Evolutionary conservation across 1,140 invertebrate genomes (phyloP).

Genomic region (Pseudomyrmex gracilis): DNA sequence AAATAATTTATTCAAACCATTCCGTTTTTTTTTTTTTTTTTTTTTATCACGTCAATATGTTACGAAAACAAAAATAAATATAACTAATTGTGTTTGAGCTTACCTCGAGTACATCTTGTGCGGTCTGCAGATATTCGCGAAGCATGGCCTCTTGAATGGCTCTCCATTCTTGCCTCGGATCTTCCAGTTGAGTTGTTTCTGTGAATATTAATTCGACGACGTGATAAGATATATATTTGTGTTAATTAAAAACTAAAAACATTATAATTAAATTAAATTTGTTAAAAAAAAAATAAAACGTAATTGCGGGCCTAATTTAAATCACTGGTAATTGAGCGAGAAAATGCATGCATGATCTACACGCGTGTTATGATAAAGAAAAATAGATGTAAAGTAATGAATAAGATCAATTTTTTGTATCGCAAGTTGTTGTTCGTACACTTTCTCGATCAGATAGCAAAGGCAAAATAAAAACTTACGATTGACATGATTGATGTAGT

Average conservation of each 20-base stretch:
- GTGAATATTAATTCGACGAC: constrained; percentile 72
- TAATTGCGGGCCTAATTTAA: background rate
- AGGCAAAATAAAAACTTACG: constrained; percentile 89
- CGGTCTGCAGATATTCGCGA: constrained; percentile 97
- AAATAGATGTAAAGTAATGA: background rate
- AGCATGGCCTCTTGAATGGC: constrained; percentile 98
- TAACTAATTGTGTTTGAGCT: constrained; percentile 78
- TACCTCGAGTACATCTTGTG: constrained; percentile 97
- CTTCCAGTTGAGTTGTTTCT: constrained; percentile 98
- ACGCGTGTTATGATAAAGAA: background rate
- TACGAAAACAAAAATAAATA: background rate
- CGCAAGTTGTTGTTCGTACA: background rate
- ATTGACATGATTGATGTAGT: constrained; percentile 98
- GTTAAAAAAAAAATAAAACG: too few species aligned
- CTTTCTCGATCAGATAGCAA: constrained; percentile 45
- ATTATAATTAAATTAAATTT: too few species aligned
- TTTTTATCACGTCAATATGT: too few species aligned
- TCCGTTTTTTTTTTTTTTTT: too few species aligned
- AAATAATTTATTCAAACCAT: too few species aligned
- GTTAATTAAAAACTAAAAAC: background rate
- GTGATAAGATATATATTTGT: background rate
- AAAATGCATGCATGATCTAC: background rate
- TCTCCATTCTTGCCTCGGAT: constrained; percentile 98
- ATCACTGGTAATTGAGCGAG: background rate
- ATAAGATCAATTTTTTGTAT: constrained; percentile 6